Evolutionary conservation across 2,797 vertebrate species (phyloP), one percentile per base, ranked within the genome.

Genomic region (Sylvia borin): DNA sequence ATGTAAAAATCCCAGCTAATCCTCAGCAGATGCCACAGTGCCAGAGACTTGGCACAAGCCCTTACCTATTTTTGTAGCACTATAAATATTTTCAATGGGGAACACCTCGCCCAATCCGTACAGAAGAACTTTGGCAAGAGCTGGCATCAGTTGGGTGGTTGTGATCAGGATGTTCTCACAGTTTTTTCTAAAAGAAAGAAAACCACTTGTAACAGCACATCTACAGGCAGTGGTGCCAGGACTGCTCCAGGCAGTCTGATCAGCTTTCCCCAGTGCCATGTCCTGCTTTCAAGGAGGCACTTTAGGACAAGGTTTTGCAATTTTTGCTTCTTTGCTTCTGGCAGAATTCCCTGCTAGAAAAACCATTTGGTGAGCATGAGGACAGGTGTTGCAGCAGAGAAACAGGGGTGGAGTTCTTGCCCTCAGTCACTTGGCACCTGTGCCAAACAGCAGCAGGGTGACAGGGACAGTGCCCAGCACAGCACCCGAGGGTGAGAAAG

Each of bases 21-120:
- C 34, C 24, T 3, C 42, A 65, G 51, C 15, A 71, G 54, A 43
- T 1, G 1, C 32, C 8, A 16, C 58, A 34, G 43, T 43, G 24
- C 31, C 67, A 68, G 62, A 40, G 3, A 45, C 51, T 31, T 68
- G 67, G 85, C 85, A 51, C 58, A 78, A 17, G 3, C 16, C 51
- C 94, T 96, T 97, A 99, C 99, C 99, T 97, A 99, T 99, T 98
- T 99, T 99, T 81, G 99, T 99, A 96, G 99, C 99, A 55, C 99
- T 99, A 97, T 99, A 99, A 98, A 99, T 99, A 97, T 99, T 99
- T 97, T 99, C 99, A 26, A 99, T 98, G 84, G 99, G 99, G 97
- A 99, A 99, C 90, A 99, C 98, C 42, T 99, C 98, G 82, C 99
- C 99, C 92, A 99, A 96, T 67, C 99, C 99, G 51, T 99, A 99